Base-by-base conservation (phyloP, 2,113 vertebrate genomes). In the Nothoprocta perdicaria region DNA sequence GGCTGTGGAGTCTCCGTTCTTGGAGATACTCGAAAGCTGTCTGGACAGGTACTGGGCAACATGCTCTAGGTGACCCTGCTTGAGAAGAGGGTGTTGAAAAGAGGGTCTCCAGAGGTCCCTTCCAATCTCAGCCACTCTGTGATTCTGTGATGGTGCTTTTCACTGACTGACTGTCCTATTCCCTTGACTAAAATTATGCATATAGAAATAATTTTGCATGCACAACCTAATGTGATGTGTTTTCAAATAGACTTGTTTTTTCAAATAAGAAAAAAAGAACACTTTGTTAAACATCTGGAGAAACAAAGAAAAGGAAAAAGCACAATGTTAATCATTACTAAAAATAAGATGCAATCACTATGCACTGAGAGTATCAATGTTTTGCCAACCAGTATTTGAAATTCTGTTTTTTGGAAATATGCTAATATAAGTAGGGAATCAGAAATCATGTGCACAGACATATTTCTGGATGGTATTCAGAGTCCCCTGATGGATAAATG, bases 81-180 rank as follows among this genome's bases (percentile, higher is more conserved):
- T 55, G 53, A 55, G 53, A 26, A 55, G 53, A 29, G 26, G 14
- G 27, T 1, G 14, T 55, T 26, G 53, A 55, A 26, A 29, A 55
- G 27, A 15, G 15, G 53, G 29, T 29, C 53, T 55, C 53, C 27
- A 16, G 52, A 53, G 27, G 53, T 29, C 53, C 53, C 53, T 55
- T 55, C 53, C 53, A 29, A 15, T 27, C 27, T 55, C 53, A 29
- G 15, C 27, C 27, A 29, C 27, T 53, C 52, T 53, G 26, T 15
- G 52, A 27, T 14, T 53, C 52, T 29, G 27, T 55, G 16, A 3
- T 2, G 26, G 22, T 31, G 9, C 27, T 29, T 77, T 84, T 78
- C 4, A n/a, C 0, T 1, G 4, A 14, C n/a, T 3, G 48, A n/a
- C 15, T 79, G 9, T 48, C 13, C 14, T 35, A 12, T 71, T 80